Evolutionary conservation across 1,140 invertebrate species (phyloP).

Genomic region (Platyscapa corneri): DNA sequence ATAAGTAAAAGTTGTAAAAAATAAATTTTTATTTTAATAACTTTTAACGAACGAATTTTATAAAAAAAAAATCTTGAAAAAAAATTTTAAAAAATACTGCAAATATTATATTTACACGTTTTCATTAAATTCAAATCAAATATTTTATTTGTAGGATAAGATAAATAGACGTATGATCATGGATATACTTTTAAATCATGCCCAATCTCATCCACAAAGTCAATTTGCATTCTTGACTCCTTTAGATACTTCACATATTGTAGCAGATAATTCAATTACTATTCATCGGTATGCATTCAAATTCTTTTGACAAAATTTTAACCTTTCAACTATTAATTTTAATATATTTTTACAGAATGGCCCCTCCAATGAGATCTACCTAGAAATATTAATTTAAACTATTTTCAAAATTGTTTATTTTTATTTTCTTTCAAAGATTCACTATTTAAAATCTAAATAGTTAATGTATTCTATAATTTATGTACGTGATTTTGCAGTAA

Average conservation of each 20-base stretch:
- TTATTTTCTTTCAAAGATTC: constrained; percentile 24
- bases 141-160: constrained; percentile 82
- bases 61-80: too few species aligned
- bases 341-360: constrained; percentile 26
- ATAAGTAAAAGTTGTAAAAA: too few species aligned
- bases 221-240: constrained; percentile 88
- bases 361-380: constrained; percentile 41
- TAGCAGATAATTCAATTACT: constrained; percentile 73
- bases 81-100: too few species aligned
- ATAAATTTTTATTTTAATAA: too few species aligned
- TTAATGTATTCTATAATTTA: constrained; percentile 42
- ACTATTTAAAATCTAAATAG: constrained; percentile 26
- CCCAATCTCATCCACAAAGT: constrained; percentile 75
- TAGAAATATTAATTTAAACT: constrained; percentile 25
- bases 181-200: constrained; percentile 80
- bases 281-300: constrained; percentile 72
- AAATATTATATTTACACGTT: too few species aligned
- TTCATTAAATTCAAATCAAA: too few species aligned
- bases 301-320: constrained; percentile 6
- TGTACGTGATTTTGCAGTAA: constrained; percentile 20
- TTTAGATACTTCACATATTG: constrained; percentile 79
- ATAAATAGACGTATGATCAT: constrained; percentile 82
- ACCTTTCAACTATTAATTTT: constrained; percentile 1
- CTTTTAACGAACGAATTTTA: too few species aligned
- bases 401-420: constrained; percentile 29